A percentile compares a stretch with the other conserved stretches of the same genome.
These are phyloP conservation scores for Caenorhabditis sp. DNA, from an alignment of 2,888 invertebrate species.

Conservation along the genomic window DNA sequence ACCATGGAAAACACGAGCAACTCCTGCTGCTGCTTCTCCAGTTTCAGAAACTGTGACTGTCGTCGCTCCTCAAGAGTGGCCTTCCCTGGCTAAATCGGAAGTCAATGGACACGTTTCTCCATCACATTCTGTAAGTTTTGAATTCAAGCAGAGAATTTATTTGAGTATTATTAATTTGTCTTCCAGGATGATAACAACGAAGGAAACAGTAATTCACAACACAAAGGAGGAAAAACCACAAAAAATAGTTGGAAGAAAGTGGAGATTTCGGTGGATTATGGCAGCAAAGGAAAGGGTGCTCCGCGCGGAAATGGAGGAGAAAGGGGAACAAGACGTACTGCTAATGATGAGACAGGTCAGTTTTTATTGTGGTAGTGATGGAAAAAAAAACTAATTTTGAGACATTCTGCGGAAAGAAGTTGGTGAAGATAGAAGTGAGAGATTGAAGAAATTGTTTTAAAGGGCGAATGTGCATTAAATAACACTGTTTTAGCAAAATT, in stretches of 20 bases:
- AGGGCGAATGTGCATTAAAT: too few species aligned
- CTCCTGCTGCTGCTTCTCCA: not conserved
- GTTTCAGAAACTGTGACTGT: constrained; percentile 20
- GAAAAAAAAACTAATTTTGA: too few species aligned
- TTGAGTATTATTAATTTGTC: not conserved
- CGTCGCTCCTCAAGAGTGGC: constrained; percentile 66
- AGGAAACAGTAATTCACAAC: constrained; percentile 40
- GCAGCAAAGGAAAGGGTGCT: constrained; percentile 69
- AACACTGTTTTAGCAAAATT: too few species aligned
- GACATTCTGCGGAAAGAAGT: too few species aligned
- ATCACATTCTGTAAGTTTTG: constrained; percentile 41
- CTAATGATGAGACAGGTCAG: constrained; percentile 60
- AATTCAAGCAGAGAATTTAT: not conserved
- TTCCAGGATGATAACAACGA: constrained; percentile 67
- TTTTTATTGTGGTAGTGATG: too few species aligned
- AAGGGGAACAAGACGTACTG: constrained; percentile 59
- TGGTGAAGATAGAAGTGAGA: too few species aligned
- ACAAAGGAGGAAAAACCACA: constrained; percentile 66
- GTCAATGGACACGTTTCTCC: constrained; percentile 60
- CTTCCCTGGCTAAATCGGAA: constrained; percentile 66
- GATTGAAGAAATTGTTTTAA: too few species aligned
- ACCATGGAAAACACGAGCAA: constrained; percentile 40
- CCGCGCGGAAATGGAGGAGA: constrained; percentile 38
- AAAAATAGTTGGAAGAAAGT: constrained; percentile 82
- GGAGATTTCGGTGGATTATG: constrained; percentile 81